A percentile compares a stretch with the other conserved stretches of the same genome.
These are phyloP conservation scores for Agrotis ipsilon DNA, from an alignment of 2,888 invertebrate species.

Conservation along the genomic window DNA sequence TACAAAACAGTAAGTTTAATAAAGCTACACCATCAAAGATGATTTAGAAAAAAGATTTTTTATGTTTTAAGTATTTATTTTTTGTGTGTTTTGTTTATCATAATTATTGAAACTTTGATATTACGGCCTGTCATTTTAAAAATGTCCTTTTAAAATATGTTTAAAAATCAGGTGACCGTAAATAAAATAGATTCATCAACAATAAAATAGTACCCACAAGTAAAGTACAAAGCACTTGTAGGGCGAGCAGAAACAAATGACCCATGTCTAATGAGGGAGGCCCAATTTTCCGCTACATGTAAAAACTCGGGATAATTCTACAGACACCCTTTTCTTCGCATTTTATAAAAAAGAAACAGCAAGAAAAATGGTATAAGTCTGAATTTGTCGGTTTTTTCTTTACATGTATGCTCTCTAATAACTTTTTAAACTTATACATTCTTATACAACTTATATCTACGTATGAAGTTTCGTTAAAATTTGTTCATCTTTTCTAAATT, in stretches of 20 bases:
- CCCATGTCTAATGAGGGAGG: constrained; percentile 77
- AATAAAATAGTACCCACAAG: constrained; percentile 52
- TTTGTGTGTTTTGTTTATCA: no score
- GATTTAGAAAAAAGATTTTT: no score
- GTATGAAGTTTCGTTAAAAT: no score
- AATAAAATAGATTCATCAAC: constrained; percentile 57
- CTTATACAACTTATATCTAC: no score
- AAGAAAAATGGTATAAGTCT: constrained; percentile 22
- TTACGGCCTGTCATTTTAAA: not conserved
- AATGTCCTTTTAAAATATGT: not conserved
- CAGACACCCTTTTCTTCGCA: constrained; percentile 67
- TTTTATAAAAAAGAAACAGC: constrained; percentile 38
- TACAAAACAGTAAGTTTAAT: no score
- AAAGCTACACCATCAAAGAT: no score
- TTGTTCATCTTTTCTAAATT: no score
- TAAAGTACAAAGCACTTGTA: constrained; percentile 56
- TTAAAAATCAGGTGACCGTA: constrained; percentile 44
- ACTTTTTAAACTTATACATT: no score
- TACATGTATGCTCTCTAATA: no score
- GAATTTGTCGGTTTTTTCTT: not conserved
- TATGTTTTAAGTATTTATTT: no score
- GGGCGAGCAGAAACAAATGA: constrained; percentile 77
- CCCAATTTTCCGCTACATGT: constrained; percentile 82
- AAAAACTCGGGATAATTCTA: constrained; percentile 75
- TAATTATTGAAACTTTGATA: no score